Percentiles rank a stretch among this genome's conserved stretches.
phyloP scores from a whole-genome alignment of 2,888 invertebrate species.

The Acleris sparsana region DNA sequence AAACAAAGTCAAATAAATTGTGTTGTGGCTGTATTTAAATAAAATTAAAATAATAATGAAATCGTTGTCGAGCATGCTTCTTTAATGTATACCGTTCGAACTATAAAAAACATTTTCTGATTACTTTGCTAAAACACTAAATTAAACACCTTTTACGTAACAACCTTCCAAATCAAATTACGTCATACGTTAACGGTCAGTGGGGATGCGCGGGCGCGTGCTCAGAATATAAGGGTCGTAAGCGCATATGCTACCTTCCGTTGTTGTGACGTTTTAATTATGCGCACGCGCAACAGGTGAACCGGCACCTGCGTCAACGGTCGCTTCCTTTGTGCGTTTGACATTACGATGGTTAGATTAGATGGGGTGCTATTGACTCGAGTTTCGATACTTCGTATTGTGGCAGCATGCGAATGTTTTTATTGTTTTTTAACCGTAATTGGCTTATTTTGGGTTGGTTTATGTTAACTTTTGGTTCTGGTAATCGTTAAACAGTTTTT shows the following conservation, averaged over 20 bases:
- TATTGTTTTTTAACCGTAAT: constrained; percentile 4
- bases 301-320: constrained; percentile 76
- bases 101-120: background rate
- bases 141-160: constrained; percentile 37
- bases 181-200: constrained; percentile 68
- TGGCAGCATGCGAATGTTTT: background rate
- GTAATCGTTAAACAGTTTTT: too few relatives aligned
- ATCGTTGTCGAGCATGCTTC: too few relatives aligned
- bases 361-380: constrained; percentile 45
- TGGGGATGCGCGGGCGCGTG: constrained; percentile 44
- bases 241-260: background rate
- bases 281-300: constrained; percentile 72
- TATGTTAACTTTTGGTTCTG: background rate
- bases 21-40: too few relatives aligned
- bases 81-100: too few relatives aligned
- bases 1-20: too few relatives aligned
- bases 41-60: too few relatives aligned
- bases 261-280: constrained; percentile 21
- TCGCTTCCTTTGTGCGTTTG: constrained; percentile 68
- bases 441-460: background rate
- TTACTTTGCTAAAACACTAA: constrained; percentile 10
- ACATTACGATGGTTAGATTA: constrained; percentile 75
- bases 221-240: constrained; percentile 9
- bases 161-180: constrained; percentile 53
- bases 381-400: constrained; percentile 20